Conservation (phyloP, 2,113 vertebrate species). For the Leptodactylus fuscus region DNA sequence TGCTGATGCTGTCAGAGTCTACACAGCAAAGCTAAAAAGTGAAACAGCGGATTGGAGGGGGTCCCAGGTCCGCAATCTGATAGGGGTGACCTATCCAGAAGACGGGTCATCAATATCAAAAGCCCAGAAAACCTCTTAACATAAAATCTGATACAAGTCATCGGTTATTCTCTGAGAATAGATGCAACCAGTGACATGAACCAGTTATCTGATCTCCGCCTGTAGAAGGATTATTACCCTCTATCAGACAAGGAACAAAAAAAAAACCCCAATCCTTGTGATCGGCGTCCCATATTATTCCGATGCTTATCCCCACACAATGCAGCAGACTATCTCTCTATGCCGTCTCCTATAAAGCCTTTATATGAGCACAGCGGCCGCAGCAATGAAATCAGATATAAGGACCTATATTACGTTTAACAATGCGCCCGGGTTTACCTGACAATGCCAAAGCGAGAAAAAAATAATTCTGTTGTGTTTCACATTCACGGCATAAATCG, state of each 20-base stretch:
- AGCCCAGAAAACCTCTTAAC: no score
- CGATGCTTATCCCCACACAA: not conserved
- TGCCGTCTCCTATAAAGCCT: not conserved
- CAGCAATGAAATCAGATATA: not conserved
- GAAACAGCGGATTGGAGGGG: no score
- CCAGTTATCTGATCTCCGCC: not conserved
- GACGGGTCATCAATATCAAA: no score
- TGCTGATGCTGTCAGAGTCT: no score
- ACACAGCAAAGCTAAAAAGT: no score
- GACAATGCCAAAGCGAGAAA: not conserved
- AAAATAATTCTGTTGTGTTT: not conserved
- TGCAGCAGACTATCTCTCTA: not conserved
- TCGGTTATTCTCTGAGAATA: not conserved
- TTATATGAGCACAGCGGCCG: not conserved
- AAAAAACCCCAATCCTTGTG: no score
- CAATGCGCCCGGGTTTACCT: slow-evolving; percentile 1
- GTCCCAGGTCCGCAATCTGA: no score
- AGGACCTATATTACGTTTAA: slow-evolving; percentile 12
- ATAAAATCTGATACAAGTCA: not conserved
- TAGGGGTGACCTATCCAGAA: no score
- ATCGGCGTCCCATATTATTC: not conserved
- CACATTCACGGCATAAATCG: slow-evolving; percentile 14
- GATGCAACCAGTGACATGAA: not conserved
- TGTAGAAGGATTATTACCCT: not conserved
- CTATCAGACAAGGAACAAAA: not conserved